Percentiles rank a stretch among this genome's conserved stretches.
Evolutionary conservation across 92 coral and sea anemone genomes (phyloP).

Genomic region (Parazoanthus atlanticus): DNA sequence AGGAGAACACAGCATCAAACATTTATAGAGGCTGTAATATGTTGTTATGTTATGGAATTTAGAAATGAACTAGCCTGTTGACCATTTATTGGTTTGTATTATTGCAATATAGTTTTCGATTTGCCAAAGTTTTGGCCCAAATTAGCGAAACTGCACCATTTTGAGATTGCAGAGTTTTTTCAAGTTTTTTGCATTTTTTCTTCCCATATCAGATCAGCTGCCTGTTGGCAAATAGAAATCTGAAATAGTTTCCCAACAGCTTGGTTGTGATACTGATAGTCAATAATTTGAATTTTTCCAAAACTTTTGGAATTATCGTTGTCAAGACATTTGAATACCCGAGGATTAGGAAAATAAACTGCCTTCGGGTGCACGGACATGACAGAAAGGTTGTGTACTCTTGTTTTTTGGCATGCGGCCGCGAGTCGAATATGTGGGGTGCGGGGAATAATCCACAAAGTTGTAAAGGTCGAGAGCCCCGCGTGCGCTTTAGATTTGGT

Average conservation of each 20-base stretch:
- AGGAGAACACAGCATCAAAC: conserved; percentile 5
- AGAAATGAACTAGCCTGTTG: conserved; percentile 1
- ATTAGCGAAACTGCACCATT: conserved; percentile 3
- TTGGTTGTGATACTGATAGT: conserved; percentile 5
- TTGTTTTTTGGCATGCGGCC: neutral
- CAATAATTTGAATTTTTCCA: conserved; percentile 35
- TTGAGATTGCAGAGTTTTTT: conserved; percentile 33
- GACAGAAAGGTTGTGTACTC: conserved; percentile 19
- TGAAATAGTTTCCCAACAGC: conserved; percentile 2
- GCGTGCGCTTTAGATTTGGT: neutral
- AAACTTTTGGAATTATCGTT: neutral
- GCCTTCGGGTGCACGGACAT: conserved; percentile 18
- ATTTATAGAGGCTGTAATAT: conserved; percentile 22
- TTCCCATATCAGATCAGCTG: neutral
- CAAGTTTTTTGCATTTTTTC: neutral
- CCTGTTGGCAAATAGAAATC: neutral
- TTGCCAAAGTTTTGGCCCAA: neutral
- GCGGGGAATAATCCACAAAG: neutral
- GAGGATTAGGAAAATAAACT: conserved; percentile 24
- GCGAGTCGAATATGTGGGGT: neutral
- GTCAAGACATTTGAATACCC: conserved; percentile 42
- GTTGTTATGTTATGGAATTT: conserved; percentile 37
- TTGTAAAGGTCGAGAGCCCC: neutral
- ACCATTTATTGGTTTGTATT: conserved; percentile 6
- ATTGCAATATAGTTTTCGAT: neutral